phyloP scores from a whole-genome alignment of 2,797 vertebrate genomes.

The Rousettus madagascariensis region DNA sequence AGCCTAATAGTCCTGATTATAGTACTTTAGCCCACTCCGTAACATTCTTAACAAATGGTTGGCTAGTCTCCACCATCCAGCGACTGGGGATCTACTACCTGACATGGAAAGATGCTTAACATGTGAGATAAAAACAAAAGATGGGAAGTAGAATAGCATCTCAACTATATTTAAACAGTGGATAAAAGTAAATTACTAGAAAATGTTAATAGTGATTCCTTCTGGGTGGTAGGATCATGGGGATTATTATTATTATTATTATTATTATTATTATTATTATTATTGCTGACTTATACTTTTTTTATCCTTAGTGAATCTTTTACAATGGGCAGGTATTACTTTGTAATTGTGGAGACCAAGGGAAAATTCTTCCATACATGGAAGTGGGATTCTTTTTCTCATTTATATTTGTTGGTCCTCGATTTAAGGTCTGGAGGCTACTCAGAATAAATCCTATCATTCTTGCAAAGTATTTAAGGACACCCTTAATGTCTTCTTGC shows the following conservation, averaged over 20 bases:
- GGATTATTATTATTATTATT: background rate
- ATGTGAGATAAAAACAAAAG: slow-evolving; percentile 19
- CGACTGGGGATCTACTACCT: background rate
- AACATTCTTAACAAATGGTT: background rate
- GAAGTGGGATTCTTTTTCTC: background rate
- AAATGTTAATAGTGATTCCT: background rate
- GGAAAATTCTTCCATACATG: background rate
- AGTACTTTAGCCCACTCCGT: background rate
- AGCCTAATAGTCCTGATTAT: background rate
- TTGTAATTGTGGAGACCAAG: background rate
- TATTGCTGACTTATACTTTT: background rate
- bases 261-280: background rate
- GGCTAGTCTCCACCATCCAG: background rate
- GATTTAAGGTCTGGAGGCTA: background rate
- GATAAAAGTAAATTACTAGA: background rate
- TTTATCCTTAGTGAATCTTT: background rate
- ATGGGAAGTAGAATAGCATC: background rate
- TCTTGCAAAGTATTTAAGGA: background rate
- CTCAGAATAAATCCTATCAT: background rate
- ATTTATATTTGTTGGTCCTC: background rate
- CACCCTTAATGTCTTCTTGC: background rate
- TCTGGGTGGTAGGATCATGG: background rate
- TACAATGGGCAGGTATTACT: background rate
- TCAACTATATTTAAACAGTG: background rate
- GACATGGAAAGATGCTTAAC: background rate